These are phyloP conservation scores for Hydropotes inermis DNA, from an alignment of 2,113 vertebrate genomes.

Conservation along the genomic window DNA sequence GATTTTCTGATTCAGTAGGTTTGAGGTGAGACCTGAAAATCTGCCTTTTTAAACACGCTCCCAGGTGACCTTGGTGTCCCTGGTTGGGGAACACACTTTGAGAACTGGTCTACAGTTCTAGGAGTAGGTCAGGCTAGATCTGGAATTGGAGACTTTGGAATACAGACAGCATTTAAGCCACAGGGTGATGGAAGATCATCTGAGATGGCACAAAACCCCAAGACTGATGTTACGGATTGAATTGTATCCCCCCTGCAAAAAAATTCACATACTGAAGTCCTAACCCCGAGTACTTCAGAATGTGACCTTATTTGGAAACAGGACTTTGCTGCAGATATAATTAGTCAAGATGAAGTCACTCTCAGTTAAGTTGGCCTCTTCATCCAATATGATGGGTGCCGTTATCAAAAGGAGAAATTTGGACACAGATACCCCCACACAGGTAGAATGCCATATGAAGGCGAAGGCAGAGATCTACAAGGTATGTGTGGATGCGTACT, in stretches of 20 bases:
- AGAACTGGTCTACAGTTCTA: background rate
- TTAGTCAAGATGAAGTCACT: background rate
- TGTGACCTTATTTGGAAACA: background rate
- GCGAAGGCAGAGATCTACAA: background rate
- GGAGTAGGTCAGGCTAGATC: background rate
- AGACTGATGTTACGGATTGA: background rate
- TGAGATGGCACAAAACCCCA: background rate
- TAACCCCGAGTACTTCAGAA: background rate
- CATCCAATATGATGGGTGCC: background rate
- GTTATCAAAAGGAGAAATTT: background rate
- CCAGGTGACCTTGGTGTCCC: background rate
- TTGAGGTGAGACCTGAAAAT: background rate
- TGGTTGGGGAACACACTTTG: background rate
- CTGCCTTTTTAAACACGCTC: background rate
- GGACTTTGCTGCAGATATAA: background rate
- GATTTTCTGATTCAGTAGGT: background rate
- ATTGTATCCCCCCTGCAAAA: background rate
- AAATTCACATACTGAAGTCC: background rate
- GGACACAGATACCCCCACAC: background rate
- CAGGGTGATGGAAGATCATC: background rate
- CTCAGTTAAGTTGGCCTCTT: background rate
- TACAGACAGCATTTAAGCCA: background rate
- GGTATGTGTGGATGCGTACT: background rate
- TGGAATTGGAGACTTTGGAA: background rate
- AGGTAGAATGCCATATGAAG: background rate